Conservation (phyloP, 2,797 vertebrate genomes). For the Enteromius trimaculatus region DNA sequence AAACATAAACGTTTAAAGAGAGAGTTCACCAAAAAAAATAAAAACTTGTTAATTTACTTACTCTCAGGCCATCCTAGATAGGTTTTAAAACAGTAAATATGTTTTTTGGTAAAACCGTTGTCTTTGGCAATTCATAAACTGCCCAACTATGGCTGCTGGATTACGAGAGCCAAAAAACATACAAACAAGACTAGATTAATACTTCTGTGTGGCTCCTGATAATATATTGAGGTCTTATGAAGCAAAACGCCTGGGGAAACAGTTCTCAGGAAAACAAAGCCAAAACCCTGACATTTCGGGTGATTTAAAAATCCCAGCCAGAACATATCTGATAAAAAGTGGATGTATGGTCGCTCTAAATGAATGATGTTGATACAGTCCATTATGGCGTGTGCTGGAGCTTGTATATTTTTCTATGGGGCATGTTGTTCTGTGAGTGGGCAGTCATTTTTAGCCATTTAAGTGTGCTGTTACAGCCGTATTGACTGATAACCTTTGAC, state of each 20-base stretch:
- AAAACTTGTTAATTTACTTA: neutral
- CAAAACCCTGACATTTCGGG: neutral
- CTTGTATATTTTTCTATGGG: neutral
- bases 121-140: neutral
- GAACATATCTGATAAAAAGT: neutral
- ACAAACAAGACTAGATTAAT: neutral
- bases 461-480: neutral
- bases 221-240: neutral
- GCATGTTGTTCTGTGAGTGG: neutral
- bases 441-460: neutral
- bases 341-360: neutral
- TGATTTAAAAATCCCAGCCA: neutral
- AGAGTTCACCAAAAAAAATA: too few species aligned
- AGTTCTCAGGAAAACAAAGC: neutral
- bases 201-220: neutral
- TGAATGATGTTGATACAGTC: too few species aligned
- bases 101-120: neutral
- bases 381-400: neutral
- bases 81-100: neutral
- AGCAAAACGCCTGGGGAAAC: neutral
- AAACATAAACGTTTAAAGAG: neutral
- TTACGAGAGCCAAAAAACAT: neutral
- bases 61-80: neutral
- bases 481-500: constrained; percentile 11
- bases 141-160: neutral